Percentiles rank a stretch among this genome's conserved stretches.
These are phyloP conservation scores for Heloderma charlesbogerti DNA, from an alignment of 2,113 vertebrate genomes.

Conservation along the genomic window DNA sequence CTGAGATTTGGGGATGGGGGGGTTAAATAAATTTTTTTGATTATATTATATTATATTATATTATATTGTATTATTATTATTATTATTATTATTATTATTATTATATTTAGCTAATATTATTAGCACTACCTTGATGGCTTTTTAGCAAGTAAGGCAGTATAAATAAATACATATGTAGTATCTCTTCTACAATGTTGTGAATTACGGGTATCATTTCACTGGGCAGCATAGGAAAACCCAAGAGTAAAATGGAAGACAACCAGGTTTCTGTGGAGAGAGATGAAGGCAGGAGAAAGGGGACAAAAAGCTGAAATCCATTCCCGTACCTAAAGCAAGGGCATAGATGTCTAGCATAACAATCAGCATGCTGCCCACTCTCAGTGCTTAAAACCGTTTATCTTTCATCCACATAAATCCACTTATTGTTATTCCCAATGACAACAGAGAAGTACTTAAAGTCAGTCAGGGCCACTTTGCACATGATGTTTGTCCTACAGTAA, in stretches of 20 bases:
- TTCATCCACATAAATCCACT: background rate
- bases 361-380: background rate
- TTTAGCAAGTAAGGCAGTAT: background rate
- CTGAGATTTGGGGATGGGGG: background rate
- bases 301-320: background rate
- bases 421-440: background rate
- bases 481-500: background rate
- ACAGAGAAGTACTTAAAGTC: background rate
- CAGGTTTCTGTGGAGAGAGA: background rate
- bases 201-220: background rate
- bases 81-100: too few relatives aligned
- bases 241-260: conserved; percentile 3
- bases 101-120: too few relatives aligned
- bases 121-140: too few relatives aligned
- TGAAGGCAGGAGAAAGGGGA: background rate
- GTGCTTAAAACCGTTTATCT: too few relatives aligned
- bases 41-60: too few relatives aligned
- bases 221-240: background rate
- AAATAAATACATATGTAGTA: background rate
- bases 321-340: background rate
- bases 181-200: background rate
- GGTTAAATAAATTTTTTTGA: background rate
- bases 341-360: background rate
- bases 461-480: background rate
- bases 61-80: too few relatives aligned